These are phyloP conservation scores for Rattus rattus DNA, from an alignment of 2,113 vertebrate species.

Conservation along the genomic window DNA sequence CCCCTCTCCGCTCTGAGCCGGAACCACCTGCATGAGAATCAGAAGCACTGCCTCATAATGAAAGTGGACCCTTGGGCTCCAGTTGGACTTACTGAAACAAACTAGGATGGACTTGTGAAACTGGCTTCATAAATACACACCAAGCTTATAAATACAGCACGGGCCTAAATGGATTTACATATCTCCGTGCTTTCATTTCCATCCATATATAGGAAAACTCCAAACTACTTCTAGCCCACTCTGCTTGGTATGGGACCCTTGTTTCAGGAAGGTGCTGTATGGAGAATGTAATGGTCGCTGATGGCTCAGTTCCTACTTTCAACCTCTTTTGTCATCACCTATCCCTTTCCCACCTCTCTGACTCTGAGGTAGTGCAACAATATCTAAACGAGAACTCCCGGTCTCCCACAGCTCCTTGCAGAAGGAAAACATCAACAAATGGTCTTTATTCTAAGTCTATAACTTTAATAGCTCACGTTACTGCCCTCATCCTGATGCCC, in stretches of 20 bases:
- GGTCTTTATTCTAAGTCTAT: slow-evolving; percentile 5
- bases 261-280: background rate
- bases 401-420: background rate
- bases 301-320: background rate
- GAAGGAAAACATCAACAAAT: slow-evolving; percentile 16
- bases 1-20: background rate
- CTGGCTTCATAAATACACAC: background rate
- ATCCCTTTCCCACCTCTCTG: background rate
- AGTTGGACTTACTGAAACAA: background rate
- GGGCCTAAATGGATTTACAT: background rate
- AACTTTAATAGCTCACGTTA: background rate
- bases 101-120: slow-evolving; percentile 5
- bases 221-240: background rate
- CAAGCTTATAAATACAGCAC: slow-evolving; percentile 1
- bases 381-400: background rate
- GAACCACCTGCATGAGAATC: background rate
- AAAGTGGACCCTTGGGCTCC: slow-evolving; percentile 19
- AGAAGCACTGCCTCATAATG: background rate
- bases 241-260: background rate
- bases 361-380: background rate
- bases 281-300: background rate
- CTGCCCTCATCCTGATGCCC: background rate
- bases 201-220: background rate
- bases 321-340: background rate
- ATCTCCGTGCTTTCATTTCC: background rate